Conservation (phyloP, 2,113 vertebrate species). For the Cheirogaleus medius region DNA sequence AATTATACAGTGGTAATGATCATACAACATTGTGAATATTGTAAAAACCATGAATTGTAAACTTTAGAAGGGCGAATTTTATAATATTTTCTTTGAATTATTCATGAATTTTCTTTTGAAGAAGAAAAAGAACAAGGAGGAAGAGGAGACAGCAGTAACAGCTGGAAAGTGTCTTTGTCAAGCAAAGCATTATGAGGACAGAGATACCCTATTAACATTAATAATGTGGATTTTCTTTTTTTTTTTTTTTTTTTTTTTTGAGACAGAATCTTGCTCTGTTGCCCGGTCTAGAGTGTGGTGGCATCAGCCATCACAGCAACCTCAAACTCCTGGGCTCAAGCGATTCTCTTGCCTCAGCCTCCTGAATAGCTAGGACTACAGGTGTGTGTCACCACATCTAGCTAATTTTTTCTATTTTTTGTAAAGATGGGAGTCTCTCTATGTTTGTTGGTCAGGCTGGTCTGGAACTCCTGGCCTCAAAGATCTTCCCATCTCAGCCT, state of each 20-base stretch:
- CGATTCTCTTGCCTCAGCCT: too few species aligned
- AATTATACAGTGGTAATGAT: neutral
- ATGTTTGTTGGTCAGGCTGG: too few species aligned
- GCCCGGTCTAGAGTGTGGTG: too few species aligned
- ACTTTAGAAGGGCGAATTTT: neutral
- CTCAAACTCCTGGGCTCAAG: too few species aligned
- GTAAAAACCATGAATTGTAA: neutral
- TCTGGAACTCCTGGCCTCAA: too few species aligned
- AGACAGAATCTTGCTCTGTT: too few species aligned
- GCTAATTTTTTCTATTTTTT: too few species aligned
- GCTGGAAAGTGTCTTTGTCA: neutral
- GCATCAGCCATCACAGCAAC: too few species aligned
- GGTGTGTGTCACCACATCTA: too few species aligned
- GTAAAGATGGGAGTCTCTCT: too few species aligned
- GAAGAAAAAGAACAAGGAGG: neutral
- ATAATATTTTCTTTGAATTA: neutral
- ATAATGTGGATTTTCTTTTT: neutral
- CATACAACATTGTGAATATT: neutral
- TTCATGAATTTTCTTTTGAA: constrained; percentile 2
- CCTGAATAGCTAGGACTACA: too few species aligned
- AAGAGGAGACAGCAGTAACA: neutral
- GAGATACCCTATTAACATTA: neutral
- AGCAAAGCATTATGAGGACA: neutral
- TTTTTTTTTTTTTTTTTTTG: neutral
- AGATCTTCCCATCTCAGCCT: too few species aligned